Evolutionary conservation across 2,888 invertebrate species (phyloP).

Genomic region (Venustoraphidia nigricollis): DNA sequence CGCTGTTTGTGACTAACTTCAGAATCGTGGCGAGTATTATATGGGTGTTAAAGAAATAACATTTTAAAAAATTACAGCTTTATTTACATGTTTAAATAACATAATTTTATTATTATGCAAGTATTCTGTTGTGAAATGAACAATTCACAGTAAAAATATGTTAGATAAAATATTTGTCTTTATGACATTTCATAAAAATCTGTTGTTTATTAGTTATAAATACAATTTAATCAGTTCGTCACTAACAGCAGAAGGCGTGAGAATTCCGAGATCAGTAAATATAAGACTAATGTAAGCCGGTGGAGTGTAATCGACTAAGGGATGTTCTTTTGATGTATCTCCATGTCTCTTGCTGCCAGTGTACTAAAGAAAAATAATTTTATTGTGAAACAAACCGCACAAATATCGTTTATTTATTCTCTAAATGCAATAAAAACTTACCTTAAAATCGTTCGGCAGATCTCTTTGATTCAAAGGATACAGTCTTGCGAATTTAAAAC

Average conservation of each 20-base stretch:
- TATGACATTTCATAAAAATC: slow-evolving; percentile 17
- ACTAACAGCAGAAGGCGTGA: slow-evolving; percentile 94
- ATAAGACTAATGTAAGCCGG: slow-evolving; percentile 83
- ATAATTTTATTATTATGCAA: background rate
- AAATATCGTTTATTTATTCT: background rate
- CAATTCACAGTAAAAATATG: slow-evolving; percentile 1
- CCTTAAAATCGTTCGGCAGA: slow-evolving; percentile 79
- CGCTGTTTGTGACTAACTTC: too few species aligned
- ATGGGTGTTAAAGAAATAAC: too few species aligned
- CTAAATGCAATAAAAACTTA: slow-evolving; percentile 20
- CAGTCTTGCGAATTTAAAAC: slow-evolving; percentile 89
- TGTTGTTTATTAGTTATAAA: slow-evolving; percentile 38
- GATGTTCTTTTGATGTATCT: slow-evolving; percentile 47
- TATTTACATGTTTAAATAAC: slow-evolving; percentile 17
- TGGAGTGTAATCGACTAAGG: slow-evolving; percentile 93
- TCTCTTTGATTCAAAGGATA: slow-evolving; percentile 90
- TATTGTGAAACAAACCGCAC: background rate
- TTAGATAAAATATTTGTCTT: slow-evolving; percentile 3
- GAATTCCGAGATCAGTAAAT: slow-evolving; percentile 89
- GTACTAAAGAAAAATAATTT: slow-evolving; percentile 29
- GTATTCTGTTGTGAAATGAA: background rate
- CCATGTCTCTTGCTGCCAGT: slow-evolving; percentile 30
- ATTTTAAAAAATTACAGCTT: too few species aligned
- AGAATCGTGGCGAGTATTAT: too few species aligned
- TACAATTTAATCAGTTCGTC: slow-evolving; percentile 95